These are phyloP conservation scores for Hepsetus odoe DNA, from an alignment of 2,113 vertebrate species.

Conservation along the genomic window DNA sequence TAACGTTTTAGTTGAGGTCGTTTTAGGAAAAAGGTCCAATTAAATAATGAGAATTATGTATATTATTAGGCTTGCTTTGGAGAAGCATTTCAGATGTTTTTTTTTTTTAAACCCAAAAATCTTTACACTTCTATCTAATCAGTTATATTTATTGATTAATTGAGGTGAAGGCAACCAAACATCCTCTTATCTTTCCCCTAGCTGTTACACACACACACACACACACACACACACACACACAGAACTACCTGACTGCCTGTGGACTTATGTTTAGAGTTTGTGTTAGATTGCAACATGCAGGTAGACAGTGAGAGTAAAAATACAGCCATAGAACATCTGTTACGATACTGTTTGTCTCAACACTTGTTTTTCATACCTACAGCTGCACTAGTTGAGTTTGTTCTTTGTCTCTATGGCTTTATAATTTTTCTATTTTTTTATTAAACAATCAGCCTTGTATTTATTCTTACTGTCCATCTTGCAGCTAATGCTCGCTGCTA, in stretches of 20 bases:
- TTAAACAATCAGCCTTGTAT: constrained; percentile 60
- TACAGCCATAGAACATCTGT: constrained; percentile 25
- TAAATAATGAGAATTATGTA: background rate
- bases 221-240: constrained; percentile 6
- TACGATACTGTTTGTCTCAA: constrained; percentile 23
- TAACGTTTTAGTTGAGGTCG: background rate
- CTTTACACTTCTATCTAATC: constrained; percentile 29
- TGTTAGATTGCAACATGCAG: background rate
- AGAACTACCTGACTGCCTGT: background rate
- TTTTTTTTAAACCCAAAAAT: constrained; percentile 1
- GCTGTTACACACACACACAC: background rate
- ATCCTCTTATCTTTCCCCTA: background rate
- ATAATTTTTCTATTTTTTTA: constrained; percentile 66
- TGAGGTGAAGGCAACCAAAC: constrained; percentile 4
- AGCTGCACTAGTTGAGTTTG: constrained; percentile 39
- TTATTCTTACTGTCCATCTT: constrained; percentile 60
- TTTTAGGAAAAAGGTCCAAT: background rate
- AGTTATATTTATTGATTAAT: constrained; percentile 19
- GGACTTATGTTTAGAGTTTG: background rate
- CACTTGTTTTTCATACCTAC: background rate
- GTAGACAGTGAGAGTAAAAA: constrained; percentile 16
- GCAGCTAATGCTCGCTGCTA: constrained; percentile 69
- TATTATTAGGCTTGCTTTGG: background rate
- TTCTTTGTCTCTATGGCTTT: constrained; percentile 62
- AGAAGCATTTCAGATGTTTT: background rate